Percentiles rank a stretch among this genome's conserved stretches.
phyloP scores from a whole-genome alignment of 1,140 invertebrate genomes.

The Aphaenogaster floridana region DNA sequence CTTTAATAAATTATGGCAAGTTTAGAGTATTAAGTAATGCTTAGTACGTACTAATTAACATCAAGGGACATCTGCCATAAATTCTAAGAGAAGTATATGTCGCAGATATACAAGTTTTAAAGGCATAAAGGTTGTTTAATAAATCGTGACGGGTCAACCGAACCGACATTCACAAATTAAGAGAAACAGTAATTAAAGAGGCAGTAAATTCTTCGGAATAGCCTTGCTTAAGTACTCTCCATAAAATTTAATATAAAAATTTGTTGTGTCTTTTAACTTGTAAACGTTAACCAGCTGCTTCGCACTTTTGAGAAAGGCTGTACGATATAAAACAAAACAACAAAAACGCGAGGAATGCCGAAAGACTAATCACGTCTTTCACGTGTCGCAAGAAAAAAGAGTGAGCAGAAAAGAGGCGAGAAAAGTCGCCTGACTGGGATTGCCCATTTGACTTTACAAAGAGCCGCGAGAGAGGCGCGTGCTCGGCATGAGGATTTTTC shows the following conservation, averaged over 20 bases:
- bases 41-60: background rate
- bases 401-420: constrained; percentile 60
- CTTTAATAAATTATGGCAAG: background rate
- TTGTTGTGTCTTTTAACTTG: background rate
- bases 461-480: constrained; percentile 52
- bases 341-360: background rate
- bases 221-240: background rate
- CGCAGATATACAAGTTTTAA: background rate
- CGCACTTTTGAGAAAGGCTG: background rate
- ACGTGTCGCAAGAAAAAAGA: background rate
- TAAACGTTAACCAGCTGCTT: background rate
- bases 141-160: background rate
- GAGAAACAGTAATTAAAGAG: background rate
- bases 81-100: background rate
- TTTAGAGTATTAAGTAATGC: background rate
- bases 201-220: background rate
- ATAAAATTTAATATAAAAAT: background rate
- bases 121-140: background rate
- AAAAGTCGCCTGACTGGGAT: constrained; percentile 70
- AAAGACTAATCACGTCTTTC: constrained; percentile 54
- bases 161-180: background rate
- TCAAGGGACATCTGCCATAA: background rate
- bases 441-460: constrained; percentile 64
- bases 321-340: background rate
- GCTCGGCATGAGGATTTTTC: constrained; percentile 59